These are phyloP conservation scores for Plebejus anna DNA, from an alignment of 2,888 invertebrate genomes.

Conservation along the genomic window DNA sequence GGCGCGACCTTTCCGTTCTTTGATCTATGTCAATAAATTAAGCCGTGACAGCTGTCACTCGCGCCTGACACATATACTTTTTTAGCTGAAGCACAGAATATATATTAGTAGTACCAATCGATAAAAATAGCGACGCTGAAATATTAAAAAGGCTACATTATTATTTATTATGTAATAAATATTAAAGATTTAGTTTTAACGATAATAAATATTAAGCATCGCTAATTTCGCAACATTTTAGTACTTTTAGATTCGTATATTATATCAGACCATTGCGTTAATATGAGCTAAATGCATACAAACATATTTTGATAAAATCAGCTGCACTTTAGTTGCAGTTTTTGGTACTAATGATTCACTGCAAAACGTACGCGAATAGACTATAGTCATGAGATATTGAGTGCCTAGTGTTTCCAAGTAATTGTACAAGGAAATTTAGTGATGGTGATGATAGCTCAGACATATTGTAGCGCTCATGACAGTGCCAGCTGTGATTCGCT, in stretches of 20 bases:
- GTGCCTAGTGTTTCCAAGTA: no score
- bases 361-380: not conserved
- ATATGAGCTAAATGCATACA: not conserved
- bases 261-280: no score
- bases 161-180: not conserved
- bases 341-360: not conserved
- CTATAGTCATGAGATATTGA: no score
- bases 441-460: not conserved
- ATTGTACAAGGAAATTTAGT: not conserved
- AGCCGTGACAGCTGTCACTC: slow-evolving; percentile 19
- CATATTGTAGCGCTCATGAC: not conserved
- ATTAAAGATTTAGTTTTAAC: not conserved
- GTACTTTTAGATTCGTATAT: no score
- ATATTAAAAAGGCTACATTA: not conserved
- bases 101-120: not conserved
- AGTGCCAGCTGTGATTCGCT: not conserved
- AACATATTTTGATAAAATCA: not conserved
- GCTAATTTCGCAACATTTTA: no score
- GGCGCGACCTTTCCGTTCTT: slow-evolving; percentile 20
- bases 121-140: slow-evolving; percentile 14
- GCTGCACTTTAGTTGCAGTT: not conserved
- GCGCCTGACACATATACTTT: slow-evolving; percentile 18
- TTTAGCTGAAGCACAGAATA: not conserved
- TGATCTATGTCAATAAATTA: slow-evolving; percentile 26
- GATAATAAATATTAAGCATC: no score